Percentiles rank a stretch among this genome's conserved stretches.
These are phyloP conservation scores for Lordiphosa andalusiaca DNA, from an alignment of 2,888 invertebrate species.

Conservation along the genomic window DNA sequence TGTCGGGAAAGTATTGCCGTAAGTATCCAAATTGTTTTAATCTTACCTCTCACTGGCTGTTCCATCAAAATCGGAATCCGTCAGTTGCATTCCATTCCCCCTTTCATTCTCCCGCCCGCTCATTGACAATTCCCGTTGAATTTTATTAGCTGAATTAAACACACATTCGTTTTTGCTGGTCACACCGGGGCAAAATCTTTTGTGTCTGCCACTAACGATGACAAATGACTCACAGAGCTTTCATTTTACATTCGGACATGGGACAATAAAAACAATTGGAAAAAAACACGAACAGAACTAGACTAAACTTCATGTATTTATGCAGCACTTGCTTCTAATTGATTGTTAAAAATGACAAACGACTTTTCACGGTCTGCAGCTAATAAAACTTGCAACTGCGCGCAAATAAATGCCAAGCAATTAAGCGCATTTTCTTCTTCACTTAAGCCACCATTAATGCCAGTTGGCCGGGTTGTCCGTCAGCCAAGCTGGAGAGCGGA, in stretches of 20 bases:
- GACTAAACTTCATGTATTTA: slow-evolving; percentile 63
- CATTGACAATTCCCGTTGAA: slow-evolving; percentile 4
- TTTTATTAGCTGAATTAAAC: slow-evolving; percentile 37
- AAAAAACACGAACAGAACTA: slow-evolving; percentile 1
- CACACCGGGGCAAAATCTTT: no score
- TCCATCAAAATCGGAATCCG: neutral
- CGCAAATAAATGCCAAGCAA: slow-evolving; percentile 55
- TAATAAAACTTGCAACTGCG: slow-evolving; percentile 59
- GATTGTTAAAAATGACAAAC: slow-evolving; percentile 72
- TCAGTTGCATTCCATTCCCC: slow-evolving; percentile 9
- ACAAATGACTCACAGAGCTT: slow-evolving; percentile 41
- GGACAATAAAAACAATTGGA: slow-evolving; percentile 3
- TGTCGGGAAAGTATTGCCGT: no score
- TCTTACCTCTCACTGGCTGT: no score
- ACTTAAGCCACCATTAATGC: slow-evolving; percentile 67
- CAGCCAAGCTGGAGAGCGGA: slow-evolving; percentile 45
- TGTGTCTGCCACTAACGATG: slow-evolving; percentile 44
- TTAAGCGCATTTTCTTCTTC: slow-evolving; percentile 48
- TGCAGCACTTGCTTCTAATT: slow-evolving; percentile 74
- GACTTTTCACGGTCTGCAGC: slow-evolving; percentile 57
- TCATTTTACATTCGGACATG: neutral
- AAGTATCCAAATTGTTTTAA: no score
- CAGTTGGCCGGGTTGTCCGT: slow-evolving; percentile 34
- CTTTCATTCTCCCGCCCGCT: slow-evolving; percentile 25
- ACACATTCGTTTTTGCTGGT: neutral